Conservation (phyloP, 2,113 vertebrate species). For the Austrofundulus limnaeus region DNA sequence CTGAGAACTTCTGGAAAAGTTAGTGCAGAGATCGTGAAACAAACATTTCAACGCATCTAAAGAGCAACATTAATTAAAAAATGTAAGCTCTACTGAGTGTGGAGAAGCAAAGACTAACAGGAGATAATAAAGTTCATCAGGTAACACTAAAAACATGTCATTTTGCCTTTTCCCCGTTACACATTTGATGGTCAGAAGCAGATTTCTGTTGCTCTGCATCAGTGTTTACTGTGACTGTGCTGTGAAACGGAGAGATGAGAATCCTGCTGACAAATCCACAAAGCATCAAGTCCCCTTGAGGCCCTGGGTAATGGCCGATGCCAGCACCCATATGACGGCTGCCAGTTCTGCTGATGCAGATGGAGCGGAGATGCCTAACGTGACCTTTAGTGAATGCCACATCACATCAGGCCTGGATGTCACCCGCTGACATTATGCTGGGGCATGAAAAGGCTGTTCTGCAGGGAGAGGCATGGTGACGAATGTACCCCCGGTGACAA, state of each 20-base stretch:
- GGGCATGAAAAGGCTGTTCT: constrained; percentile 75
- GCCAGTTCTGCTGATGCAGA: constrained; percentile 75
- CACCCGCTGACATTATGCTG: constrained; percentile 77
- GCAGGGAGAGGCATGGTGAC: constrained; percentile 64
- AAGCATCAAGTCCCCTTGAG: constrained; percentile 55
- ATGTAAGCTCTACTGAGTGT: too few species aligned
- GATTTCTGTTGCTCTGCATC: constrained; percentile 31
- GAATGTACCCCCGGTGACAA: constrained; percentile 68
- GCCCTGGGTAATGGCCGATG: constrained; percentile 74
- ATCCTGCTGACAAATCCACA: constrained; percentile 67
- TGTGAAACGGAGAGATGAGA: constrained; percentile 62
- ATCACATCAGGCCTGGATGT: constrained; percentile 77
- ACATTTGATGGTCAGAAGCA: constrained; percentile 36
- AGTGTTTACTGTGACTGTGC: constrained; percentile 16
- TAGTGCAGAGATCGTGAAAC: too few species aligned
- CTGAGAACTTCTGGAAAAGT: too few species aligned
- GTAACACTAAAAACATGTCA: constrained; percentile 22
- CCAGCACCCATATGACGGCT: constrained; percentile 79
- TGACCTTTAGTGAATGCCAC: constrained; percentile 83
- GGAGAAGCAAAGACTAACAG: constrained; percentile 31
- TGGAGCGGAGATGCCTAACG: constrained; percentile 72
- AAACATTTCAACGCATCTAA: too few species aligned
- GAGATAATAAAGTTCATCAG: constrained; percentile 38
- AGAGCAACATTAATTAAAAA: too few species aligned
- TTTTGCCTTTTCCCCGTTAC: background rate